Evolutionary conservation across 2,888 invertebrate species (phyloP).

Genomic region (Alloscopus bannaensis): DNA sequence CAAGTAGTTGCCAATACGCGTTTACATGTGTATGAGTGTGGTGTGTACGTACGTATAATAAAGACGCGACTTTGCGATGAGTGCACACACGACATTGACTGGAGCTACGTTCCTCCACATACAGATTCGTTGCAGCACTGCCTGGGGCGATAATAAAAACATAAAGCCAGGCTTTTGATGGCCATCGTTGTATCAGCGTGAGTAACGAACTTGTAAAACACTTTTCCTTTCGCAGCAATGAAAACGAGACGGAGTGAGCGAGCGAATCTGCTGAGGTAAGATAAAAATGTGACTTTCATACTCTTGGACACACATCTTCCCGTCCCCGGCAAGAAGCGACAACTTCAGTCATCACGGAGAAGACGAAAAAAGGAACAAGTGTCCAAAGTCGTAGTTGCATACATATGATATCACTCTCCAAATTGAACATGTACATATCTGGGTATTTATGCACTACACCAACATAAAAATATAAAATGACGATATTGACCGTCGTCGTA

Average conservation of each 20-base stretch:
- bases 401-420: background rate
- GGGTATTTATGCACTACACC: too few species aligned
- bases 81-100: too few species aligned
- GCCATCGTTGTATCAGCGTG: conserved; percentile 1
- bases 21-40: background rate
- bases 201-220: conserved; percentile 6
- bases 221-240: conserved; percentile 18
- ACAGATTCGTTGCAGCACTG: conserved; percentile 5
- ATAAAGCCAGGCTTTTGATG: conserved; percentile 1
- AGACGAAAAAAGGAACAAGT: background rate
- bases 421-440: too few species aligned
- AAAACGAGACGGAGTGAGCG: background rate
- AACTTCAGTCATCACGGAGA: background rate
- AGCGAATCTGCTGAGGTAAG: background rate
- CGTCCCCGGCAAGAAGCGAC: too few species aligned
- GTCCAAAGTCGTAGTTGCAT: background rate
- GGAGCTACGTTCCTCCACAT: too few species aligned
- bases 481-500: conserved; percentile 5
- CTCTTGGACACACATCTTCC: background rate
- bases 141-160: conserved; percentile 45
- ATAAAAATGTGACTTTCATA: background rate
- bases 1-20: conserved; percentile 42
- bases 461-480: background rate
- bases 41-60: background rate
- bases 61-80: too few species aligned